phyloP scores from a whole-genome alignment of 1,140 invertebrate species.

The Achroia grisella region DNA sequence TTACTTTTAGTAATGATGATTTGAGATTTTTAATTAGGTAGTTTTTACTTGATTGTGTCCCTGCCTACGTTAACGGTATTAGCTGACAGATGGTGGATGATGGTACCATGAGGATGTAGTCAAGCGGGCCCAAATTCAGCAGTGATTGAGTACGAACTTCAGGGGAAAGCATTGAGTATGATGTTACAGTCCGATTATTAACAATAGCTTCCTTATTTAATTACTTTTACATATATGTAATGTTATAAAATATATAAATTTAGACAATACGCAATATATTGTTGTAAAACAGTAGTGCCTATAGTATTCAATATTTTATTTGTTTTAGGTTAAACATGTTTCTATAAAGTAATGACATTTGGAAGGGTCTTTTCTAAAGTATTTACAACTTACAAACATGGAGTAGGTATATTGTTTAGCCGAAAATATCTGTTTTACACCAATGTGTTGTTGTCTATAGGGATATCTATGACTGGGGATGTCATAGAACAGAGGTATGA shows the following conservation, averaged over 20 bases:
- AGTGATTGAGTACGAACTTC: too few species aligned
- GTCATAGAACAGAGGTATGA: constrained; percentile 88
- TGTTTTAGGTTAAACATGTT: constrained; percentile 23
- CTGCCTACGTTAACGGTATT: too few species aligned
- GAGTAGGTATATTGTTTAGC: constrained; percentile 70
- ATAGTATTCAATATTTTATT: constrained; percentile 8
- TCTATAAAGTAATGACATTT: constrained; percentile 16
- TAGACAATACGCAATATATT: constrained; percentile 3
- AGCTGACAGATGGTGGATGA: too few species aligned
- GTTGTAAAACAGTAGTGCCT: constrained; percentile 14
- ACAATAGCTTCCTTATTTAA: neutral
- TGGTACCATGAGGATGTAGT: too few species aligned
- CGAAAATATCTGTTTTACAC: constrained; percentile 85
- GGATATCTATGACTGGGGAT: constrained; percentile 85
- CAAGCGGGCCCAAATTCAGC: too few species aligned
- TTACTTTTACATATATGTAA: neutral
- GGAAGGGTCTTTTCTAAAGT: constrained; percentile 30
- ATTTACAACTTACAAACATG: constrained; percentile 22
- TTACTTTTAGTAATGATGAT: too few species aligned
- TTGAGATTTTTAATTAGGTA: too few species aligned
- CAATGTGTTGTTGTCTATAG: constrained; percentile 85
- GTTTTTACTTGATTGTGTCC: too few species aligned
- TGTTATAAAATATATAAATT: neutral
- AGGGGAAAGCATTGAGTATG: too few species aligned
- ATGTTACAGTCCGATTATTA: too few species aligned